Evolutionary conservation across 1,140 invertebrate species (phyloP), one percentile per base, ranked within the genome.

Genomic region (Chironomus striatipennis): DNA sequence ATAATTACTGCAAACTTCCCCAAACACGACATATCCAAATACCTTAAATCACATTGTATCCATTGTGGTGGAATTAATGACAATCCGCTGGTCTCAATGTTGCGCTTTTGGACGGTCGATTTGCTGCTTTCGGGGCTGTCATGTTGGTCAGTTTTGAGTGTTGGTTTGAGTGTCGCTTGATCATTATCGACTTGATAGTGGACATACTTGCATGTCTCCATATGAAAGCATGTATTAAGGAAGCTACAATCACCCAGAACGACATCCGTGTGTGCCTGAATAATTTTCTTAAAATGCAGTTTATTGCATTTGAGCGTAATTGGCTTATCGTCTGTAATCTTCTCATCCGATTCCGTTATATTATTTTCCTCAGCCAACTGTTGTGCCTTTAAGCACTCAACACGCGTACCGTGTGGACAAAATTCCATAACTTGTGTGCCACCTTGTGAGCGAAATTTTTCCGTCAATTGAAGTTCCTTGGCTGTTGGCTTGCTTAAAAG

Each of bases 121-220:
- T 73, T 77, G 76, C 34, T 77, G 15, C 4, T 64, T 76, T 21
- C 77, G 73, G 5, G 74, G 21, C 64, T 70, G 9, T 18, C 65
- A 18, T 9, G 9, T 7, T 70, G n/a, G n/a, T 70, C 65, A 8
- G 6, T 2, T 70, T 70, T 70, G n/a, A n/a, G n/a, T n/a, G n/a
- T n/a, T n/a, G n/a, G n/a, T n/a, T n/a, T n/a, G 7, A 17, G 20
- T 5, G 6, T 10, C 10, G 20, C 79, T 0, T 80, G 78, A 74
- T 84, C 78, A 0, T 86, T 85, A 81, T 97, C 94, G 2, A 97
- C 94, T 85, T 96, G 92, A 81, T 97, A 97, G 83, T 97, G 95
- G 21, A 97, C 94, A 85, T 96, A 91, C 89, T 98, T 98, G 88
- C 97, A 98, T 73, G 93, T 96, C 77, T 98, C 96, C 96, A 99